Evolutionary conservation across 2,113 vertebrate species (phyloP), one percentile per base, ranked within the genome.

Genomic region (Zapornia atra): DNA sequence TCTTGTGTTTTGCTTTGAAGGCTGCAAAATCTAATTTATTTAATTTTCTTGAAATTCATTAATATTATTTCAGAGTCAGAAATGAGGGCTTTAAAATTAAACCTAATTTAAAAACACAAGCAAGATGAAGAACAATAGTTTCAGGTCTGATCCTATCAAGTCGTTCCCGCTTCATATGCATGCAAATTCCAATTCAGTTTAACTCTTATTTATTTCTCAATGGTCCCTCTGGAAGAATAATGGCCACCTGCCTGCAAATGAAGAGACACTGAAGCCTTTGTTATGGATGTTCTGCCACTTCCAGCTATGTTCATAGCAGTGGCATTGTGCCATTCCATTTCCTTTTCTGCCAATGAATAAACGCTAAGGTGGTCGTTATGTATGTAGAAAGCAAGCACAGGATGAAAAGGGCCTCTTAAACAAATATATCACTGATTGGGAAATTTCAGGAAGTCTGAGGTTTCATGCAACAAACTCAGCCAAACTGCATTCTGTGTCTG

Each of bases 291-390:
- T 46, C 93, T 96, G 80, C 65, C 80, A 93, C 54, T 75, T 88
- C 68, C 80, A 90, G 63, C 82, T 86, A 60, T 22, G 44, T 34
- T 91, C 44, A 65, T 11, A 82, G 65, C 83, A 66, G 33, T 57
- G 87, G 84, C 88, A 84, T 83, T 90, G 78, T 92, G 91, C 77
- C 95, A 94, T 68, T 90, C 89, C 51, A 75, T 96, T 88, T 94
- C 63, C 78, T 75, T 61, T 73, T 88, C 69, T 68, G 84, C 33
- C 85, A 95, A 68, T 82, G 76, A 89, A 84, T 90, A 80, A 92
- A 92, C 69, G 91, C 70, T n/a, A 73, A 59, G 50, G 72, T 61
- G 68, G 56, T 68, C 0, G 0, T 82, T 89, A 46, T 16, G 40
- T 11, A 69, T 15, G 48, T n/a, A 75, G n/a, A 38, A 56, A 53